Conservation (phyloP, 2,888 invertebrate species). For the Dione vanillae region DNA sequence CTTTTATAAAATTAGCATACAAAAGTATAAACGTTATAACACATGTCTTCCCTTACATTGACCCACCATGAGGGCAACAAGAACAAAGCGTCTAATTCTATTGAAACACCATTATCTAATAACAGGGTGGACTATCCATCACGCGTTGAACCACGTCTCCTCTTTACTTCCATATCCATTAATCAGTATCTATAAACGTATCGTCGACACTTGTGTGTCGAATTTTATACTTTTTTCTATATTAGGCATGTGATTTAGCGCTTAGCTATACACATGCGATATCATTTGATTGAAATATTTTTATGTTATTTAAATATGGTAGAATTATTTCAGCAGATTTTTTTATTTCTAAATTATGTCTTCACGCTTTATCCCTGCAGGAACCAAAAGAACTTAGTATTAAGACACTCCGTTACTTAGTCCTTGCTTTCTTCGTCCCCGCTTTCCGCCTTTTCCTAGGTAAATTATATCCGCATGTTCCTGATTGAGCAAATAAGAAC, state of each 20-base stretch:
- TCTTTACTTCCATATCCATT: constrained; percentile 73
- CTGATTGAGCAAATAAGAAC: too few species aligned
- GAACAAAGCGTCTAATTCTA: constrained; percentile 82
- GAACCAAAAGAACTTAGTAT: too few species aligned
- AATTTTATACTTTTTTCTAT: constrained; percentile 41
- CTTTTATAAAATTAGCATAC: neutral
- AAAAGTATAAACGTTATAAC: constrained; percentile 15
- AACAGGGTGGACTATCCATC: constrained; percentile 76
- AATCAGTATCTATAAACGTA: constrained; percentile 82
- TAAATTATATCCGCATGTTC: too few species aligned
- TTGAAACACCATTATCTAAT: constrained; percentile 83
- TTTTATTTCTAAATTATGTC: too few species aligned
- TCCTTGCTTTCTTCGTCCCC: too few species aligned
- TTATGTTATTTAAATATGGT: neutral
- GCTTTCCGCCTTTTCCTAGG: too few species aligned
- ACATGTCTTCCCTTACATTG: constrained; percentile 42
- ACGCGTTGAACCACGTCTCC: constrained; percentile 68
- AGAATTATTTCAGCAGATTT: too few species aligned
- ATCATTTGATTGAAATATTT: neutral
- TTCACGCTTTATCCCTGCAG: too few species aligned
- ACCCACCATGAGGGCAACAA: constrained; percentile 64
- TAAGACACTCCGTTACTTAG: too few species aligned
- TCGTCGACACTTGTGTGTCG: constrained; percentile 68
- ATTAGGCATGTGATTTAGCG: constrained; percentile 31
- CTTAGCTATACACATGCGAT: constrained; percentile 22